Percentiles rank a stretch among this genome's conserved stretches.
These are phyloP conservation scores for Danaus chrysippus DNA, from an alignment of 2,888 invertebrate genomes.

Conservation along the genomic window DNA sequence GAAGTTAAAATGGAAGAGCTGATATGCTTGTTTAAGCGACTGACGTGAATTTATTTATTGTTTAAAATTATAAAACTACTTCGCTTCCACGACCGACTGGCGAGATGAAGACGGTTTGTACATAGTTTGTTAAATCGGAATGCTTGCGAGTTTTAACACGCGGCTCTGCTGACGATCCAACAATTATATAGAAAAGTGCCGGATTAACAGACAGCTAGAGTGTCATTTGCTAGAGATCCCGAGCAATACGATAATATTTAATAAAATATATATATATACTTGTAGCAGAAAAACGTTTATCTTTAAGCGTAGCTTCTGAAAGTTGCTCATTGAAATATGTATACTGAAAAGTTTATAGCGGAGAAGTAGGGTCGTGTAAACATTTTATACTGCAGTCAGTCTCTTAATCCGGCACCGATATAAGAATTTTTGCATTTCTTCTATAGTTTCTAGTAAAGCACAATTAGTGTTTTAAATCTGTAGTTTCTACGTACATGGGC, in stretches of 20 bases:
- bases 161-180: constrained; percentile 32
- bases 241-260: too few species aligned
- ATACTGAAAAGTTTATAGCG: too few species aligned
- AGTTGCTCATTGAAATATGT: too few species aligned
- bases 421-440: constrained; percentile 29
- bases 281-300: too few species aligned
- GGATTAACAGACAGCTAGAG: too few species aligned
- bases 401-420: constrained; percentile 8
- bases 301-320: too few species aligned
- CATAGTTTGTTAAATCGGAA: constrained; percentile 34
- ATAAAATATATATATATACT: too few species aligned
- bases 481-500: constrained; percentile 31
- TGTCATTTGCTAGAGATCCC: too few species aligned
- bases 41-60: not conserved
- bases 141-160: constrained; percentile 24
- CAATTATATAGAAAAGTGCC: constrained; percentile 18
- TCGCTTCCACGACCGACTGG: not conserved
- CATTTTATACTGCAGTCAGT: too few species aligned
- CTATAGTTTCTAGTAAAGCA: constrained; percentile 32
- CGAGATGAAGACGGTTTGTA: constrained; percentile 23
- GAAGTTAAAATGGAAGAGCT: not conserved
- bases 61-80: not conserved
- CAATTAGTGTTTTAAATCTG: constrained; percentile 34
- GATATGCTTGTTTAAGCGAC: not conserved
- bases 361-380: too few species aligned